Evolutionary conservation across 1,140 invertebrate species (phyloP).

Genomic region (Aphaenogaster rudis): DNA sequence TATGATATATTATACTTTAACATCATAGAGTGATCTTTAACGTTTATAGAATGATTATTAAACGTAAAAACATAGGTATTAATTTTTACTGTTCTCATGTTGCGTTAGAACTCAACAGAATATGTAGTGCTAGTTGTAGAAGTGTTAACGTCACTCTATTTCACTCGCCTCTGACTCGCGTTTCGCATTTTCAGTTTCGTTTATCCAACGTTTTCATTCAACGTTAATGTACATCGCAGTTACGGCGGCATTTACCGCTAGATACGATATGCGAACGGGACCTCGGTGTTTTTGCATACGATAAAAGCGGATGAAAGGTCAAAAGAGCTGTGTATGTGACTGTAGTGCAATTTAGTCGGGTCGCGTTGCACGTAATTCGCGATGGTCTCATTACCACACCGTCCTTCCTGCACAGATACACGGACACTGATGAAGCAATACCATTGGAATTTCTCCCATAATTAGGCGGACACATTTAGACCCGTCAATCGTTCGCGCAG

Average conservation of each 20-base stretch:
- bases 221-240: neutral
- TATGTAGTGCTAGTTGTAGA: neutral
- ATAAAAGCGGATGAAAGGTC: slow-evolving; percentile 59
- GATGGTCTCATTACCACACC: slow-evolving; percentile 16
- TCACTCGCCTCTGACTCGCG: neutral
- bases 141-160: neutral
- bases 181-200: neutral
- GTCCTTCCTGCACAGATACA: neutral
- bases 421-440: slow-evolving; percentile 18
- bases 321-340: slow-evolving; percentile 38
- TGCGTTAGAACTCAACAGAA: neutral
- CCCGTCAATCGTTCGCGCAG: neutral
- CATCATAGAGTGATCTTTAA: neutral
- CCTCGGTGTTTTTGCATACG: slow-evolving; percentile 46
- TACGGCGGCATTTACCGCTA: slow-evolving; percentile 34
- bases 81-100: neutral
- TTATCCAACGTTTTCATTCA: slow-evolving; percentile 15
- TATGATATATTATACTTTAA: too few relatives aligned
- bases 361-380: slow-evolving; percentile 52
- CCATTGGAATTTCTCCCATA: neutral
- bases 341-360: slow-evolving; percentile 38
- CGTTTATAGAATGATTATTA: neutral
- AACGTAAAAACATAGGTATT: neutral
- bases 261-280: neutral
- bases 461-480: neutral